Evolutionary conservation across 1,140 invertebrate genomes (phyloP).

Genomic region (Drosophila burlai): DNA sequence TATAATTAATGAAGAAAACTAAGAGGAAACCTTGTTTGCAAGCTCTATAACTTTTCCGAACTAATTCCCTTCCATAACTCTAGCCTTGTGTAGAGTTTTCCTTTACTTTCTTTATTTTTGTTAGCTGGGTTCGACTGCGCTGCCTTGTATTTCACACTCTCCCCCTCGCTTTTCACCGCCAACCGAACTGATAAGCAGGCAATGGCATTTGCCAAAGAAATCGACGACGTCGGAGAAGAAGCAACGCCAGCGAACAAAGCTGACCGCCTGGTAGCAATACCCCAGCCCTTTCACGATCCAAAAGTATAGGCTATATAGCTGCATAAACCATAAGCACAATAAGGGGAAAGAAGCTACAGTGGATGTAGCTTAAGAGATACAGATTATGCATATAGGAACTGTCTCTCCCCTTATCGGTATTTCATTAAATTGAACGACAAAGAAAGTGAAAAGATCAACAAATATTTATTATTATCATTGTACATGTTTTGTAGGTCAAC

Average conservation of each 20-base stretch:
- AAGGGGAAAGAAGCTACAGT: not conserved
- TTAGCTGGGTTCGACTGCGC: not conserved
- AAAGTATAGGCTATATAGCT: conserved; percentile 15
- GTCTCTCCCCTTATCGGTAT: not conserved
- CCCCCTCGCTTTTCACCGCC: too few relatives aligned
- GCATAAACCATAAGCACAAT: not conserved
- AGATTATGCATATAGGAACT: not conserved
- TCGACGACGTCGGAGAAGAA: not conserved
- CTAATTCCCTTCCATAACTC: conserved; percentile 1
- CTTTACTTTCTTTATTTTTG: not conserved
- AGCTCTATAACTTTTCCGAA: not conserved
- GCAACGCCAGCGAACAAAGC: conserved; percentile 1
- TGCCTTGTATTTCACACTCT: not conserved
- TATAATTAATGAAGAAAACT: not conserved
- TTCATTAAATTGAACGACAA: not conserved
- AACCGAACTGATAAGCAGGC: conserved; percentile 29
- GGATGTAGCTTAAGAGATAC: not conserved
- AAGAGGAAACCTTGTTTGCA: not conserved
- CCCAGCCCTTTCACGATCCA: conserved; percentile 20
- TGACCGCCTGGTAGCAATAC: conserved; percentile 30
- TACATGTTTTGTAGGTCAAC: not conserved
- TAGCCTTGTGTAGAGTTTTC: not conserved
- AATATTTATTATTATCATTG: not conserved
- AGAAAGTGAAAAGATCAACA: conserved; percentile 1
- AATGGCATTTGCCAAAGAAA: conserved; percentile 47